Evolutionary conservation across 35 echinoderm and acorn worm genomes (phyloP).

Genomic region (Ophioderma brevispina): DNA sequence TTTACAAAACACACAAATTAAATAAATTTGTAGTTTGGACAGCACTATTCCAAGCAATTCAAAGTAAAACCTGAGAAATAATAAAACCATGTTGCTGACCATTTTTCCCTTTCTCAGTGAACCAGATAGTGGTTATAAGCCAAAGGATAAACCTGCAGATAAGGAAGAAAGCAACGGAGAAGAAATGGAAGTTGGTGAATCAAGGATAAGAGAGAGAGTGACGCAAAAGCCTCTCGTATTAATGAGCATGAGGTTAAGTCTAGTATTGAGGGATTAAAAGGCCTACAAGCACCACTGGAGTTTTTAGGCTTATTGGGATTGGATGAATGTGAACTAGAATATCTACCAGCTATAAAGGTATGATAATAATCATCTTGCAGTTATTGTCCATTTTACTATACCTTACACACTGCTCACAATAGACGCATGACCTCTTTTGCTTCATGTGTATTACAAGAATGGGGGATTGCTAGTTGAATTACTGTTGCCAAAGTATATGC

Average conservation of each 20-base stretch:
- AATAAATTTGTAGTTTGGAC: too few relatives aligned
- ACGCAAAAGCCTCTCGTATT: neutral
- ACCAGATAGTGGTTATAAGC: neutral
- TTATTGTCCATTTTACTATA: too few relatives aligned
- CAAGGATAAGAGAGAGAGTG: neutral
- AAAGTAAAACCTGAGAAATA: too few relatives aligned
- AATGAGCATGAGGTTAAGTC: neutral
- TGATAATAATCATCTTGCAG: too few relatives aligned
- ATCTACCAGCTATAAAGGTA: constrained; percentile 48
- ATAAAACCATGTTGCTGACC: too few relatives aligned
- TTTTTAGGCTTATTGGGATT: constrained; percentile 40
- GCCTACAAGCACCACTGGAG: constrained; percentile 14
- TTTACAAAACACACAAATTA: too few relatives aligned
- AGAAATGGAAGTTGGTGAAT: neutral
- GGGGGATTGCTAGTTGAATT: too few relatives aligned
- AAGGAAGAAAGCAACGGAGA: neutral
- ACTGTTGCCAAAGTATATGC: too few relatives aligned
- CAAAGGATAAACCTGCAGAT: neutral
- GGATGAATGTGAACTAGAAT: constrained; percentile 53
- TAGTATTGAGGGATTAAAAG: constrained; percentile 44
- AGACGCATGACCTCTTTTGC: too few relatives aligned
- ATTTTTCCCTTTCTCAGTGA: neutral
- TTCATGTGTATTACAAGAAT: too few relatives aligned
- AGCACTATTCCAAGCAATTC: too few relatives aligned
- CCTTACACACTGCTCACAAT: too few relatives aligned